Conservation (phyloP, 2,797 vertebrate species). For the Hipposideros larvatus region DNA sequence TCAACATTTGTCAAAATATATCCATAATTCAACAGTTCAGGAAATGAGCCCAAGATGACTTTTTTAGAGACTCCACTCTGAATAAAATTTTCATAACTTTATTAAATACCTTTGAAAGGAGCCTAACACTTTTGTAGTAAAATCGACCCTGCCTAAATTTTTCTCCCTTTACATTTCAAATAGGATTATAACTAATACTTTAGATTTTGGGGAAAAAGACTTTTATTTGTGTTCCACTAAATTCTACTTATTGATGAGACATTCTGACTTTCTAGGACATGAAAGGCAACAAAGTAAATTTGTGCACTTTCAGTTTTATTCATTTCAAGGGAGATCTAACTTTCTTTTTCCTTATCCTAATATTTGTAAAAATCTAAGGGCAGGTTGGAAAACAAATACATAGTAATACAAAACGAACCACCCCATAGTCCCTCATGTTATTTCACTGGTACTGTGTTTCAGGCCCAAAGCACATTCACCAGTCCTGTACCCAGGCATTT, state of each 20-base stretch:
- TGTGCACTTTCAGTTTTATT: conserved; percentile 1
- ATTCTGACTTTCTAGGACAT: conserved; percentile 14
- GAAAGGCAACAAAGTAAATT: not conserved
- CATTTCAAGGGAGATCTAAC: conserved; percentile 16
- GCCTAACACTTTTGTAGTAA: not conserved
- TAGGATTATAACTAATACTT: not conserved
- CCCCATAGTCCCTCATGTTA: not conserved
- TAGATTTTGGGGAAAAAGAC: not conserved
- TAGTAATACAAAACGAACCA: not conserved
- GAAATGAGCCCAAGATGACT: conserved; percentile 15
- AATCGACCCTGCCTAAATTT: not conserved
- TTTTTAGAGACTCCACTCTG: conserved; percentile 18
- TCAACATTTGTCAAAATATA: conserved; percentile 59
- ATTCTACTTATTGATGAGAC: conserved; percentile 53
- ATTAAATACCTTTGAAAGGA: conserved; percentile 39
- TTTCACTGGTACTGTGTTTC: not conserved
- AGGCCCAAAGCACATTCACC: not conserved
- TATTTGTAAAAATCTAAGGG: not conserved
- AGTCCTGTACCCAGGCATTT: not conserved
- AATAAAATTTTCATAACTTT: conserved; percentile 23
- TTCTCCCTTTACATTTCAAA: conserved; percentile 54
- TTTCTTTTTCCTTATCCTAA: conserved; percentile 32
- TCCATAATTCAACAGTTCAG: conserved; percentile 35
- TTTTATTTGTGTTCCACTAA: not conserved
- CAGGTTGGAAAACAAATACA: not conserved